Conservation (phyloP, 2,888 invertebrate species). For the Synergus itoensis region DNA sequence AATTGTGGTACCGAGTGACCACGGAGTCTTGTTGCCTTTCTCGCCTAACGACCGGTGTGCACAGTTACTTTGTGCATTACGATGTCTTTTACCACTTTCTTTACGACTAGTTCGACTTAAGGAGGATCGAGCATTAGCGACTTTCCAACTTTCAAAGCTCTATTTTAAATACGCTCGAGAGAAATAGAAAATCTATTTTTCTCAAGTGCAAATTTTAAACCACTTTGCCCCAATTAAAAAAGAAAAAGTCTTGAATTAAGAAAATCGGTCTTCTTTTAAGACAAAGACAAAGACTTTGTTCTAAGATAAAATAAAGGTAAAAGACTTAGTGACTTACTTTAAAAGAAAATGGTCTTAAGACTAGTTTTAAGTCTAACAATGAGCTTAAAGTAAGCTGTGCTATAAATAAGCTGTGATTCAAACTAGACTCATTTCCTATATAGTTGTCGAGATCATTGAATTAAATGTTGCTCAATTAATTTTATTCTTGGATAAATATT, state of each 20-base stretch:
- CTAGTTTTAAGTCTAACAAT: no score
- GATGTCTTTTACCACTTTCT: constrained; percentile 54
- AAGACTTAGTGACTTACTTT: no score
- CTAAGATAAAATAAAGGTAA: no score
- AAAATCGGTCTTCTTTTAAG: no score
- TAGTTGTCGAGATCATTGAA: no score
- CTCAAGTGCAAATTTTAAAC: neutral
- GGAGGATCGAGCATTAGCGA: constrained; percentile 19
- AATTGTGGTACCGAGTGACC: constrained; percentile 39
- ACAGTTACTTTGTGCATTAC: constrained; percentile 48
- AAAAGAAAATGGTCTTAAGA: no score
- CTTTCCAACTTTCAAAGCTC: constrained; percentile 35
- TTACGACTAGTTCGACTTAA: constrained; percentile 47
- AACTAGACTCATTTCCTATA: no score
- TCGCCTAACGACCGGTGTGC: constrained; percentile 26
- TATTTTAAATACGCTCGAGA: neutral
- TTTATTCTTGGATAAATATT: no score
- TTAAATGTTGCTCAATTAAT: no score
- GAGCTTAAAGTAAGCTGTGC: no score
- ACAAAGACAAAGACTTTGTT: no score
- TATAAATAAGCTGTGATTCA: no score
- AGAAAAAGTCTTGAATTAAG: neutral
- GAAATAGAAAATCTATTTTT: neutral
- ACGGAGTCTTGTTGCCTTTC: constrained; percentile 29
- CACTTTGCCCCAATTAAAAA: neutral